phyloP scores from a whole-genome alignment of 2,888 invertebrate species.

The Ypsolopha sequella region DNA sequence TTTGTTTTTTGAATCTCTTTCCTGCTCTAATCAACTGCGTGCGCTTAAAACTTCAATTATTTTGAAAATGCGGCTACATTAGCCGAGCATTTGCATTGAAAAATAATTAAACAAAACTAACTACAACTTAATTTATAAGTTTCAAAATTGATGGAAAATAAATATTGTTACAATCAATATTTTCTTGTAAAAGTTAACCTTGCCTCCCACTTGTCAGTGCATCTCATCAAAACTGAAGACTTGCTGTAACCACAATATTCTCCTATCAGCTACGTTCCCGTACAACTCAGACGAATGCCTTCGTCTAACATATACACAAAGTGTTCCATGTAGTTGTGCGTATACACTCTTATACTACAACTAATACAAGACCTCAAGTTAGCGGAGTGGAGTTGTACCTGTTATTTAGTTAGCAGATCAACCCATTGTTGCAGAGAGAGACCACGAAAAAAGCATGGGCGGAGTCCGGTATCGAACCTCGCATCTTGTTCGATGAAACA shows the following conservation, averaged over 20 bases:
- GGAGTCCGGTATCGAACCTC: slow-evolving; percentile 48
- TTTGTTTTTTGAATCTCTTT: too few species aligned
- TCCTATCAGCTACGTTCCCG: not conserved
- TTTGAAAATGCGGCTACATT: too few species aligned
- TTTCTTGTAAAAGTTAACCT: too few species aligned
- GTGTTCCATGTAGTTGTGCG: not conserved
- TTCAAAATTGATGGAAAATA: too few species aligned
- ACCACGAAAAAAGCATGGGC: slow-evolving; percentile 69
- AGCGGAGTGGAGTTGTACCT: slow-evolving; percentile 34
- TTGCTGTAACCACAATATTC: not conserved
- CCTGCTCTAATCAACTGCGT: too few species aligned
- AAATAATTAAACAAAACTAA: too few species aligned
- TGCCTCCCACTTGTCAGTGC: too few species aligned
- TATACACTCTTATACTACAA: not conserved
- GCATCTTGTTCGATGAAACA: slow-evolving; percentile 62
- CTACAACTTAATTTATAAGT: too few species aligned
- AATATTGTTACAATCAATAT: too few species aligned
- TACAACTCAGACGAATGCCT: not conserved
- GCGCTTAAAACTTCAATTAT: too few species aligned
- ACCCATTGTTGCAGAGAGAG: slow-evolving; percentile 63
- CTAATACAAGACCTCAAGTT: slow-evolving; percentile 15
- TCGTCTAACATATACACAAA: not conserved
- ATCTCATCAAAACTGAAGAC: too few species aligned
- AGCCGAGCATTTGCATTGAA: too few species aligned
- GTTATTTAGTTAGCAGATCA: slow-evolving; percentile 69